These are phyloP conservation scores for Penaeus chinensis DNA, from an alignment of 1,140 invertebrate genomes.

Conservation along the genomic window DNA sequence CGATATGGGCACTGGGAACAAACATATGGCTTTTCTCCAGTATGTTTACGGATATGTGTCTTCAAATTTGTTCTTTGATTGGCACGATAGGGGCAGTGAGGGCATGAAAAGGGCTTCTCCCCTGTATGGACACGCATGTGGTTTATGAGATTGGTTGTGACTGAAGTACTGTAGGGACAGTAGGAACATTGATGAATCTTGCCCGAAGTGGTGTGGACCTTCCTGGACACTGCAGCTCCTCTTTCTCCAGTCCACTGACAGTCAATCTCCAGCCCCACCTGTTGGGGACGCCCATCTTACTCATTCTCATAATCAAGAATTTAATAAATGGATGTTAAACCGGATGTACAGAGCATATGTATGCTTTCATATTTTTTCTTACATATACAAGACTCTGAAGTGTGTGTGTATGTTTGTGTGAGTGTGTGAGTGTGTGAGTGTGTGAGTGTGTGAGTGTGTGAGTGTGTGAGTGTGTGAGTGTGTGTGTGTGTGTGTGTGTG, in stretches of 20 bases:
- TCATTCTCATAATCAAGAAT: not conserved
- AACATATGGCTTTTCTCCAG: constrained; percentile 37
- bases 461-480: no score
- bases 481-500: no score
- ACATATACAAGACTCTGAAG: no score
- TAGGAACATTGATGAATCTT: constrained; percentile 34
- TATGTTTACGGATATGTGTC: constrained; percentile 47
- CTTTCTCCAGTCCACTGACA: constrained; percentile 30
- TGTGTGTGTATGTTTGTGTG: no score
- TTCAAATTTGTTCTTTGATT: constrained; percentile 48
- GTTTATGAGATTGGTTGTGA: constrained; percentile 46
- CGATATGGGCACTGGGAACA: constrained; percentile 33
- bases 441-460: no score
- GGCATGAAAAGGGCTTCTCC: constrained; percentile 46
- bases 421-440: no score
- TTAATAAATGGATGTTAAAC: not conserved
- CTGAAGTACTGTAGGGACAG: constrained; percentile 38
- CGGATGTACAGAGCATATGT: not conserved
- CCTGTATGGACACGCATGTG: constrained; percentile 43
- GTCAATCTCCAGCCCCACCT: constrained; percentile 34
- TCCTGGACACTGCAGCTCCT: constrained; percentile 21
- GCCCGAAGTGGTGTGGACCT: constrained; percentile 19
- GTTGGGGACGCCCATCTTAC: constrained; percentile 15
- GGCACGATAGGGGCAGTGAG: constrained; percentile 34
- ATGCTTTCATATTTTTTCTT: no score